phyloP scores from a whole-genome alignment of 2,888 invertebrate genomes.

The Tetragonisca angustula region DNA sequence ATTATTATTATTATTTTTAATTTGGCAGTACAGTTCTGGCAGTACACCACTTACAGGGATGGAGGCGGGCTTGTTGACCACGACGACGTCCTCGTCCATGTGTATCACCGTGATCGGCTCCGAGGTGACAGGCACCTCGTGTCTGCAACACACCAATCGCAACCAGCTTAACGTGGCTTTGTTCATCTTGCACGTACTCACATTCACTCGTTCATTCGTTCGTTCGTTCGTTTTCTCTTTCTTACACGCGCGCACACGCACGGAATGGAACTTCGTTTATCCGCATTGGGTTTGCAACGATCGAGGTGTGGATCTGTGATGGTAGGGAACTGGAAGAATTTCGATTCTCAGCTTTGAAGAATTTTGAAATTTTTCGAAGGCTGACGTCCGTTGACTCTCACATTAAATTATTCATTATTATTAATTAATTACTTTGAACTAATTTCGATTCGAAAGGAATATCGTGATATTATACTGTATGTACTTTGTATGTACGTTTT shows the following conservation, averaged over 20 bases:
- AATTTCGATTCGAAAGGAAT: too few relatives aligned
- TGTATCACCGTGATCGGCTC: conserved; percentile 98
- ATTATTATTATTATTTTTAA: not conserved
- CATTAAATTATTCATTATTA: too few relatives aligned
- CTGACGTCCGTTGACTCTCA: too few relatives aligned
- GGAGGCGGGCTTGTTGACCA: conserved; percentile 99
- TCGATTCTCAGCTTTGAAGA: too few relatives aligned
- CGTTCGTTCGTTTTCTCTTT: not conserved
- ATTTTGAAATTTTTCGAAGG: too few relatives aligned
- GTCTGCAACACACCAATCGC: conserved; percentile 90
- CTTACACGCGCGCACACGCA: not conserved
- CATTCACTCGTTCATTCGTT: not conserved
- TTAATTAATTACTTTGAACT: too few relatives aligned
- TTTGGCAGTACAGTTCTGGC: conserved; percentile 84
- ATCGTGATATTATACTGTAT: too few relatives aligned
- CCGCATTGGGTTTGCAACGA: not conserved
- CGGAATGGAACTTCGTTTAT: conserved; percentile 8
- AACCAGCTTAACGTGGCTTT: conserved; percentile 84
- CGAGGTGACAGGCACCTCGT: conserved; percentile 99
- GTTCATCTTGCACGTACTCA: conserved; percentile 58
- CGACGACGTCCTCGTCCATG: conserved; percentile 99
- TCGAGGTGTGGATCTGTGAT: not conserved
- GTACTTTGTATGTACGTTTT: too few relatives aligned
- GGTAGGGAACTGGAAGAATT: too few relatives aligned
- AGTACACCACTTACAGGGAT: conserved; percentile 98